phyloP scores from a whole-genome alignment of 2,113 vertebrate genomes.

The Phycodurus eques region DNA sequence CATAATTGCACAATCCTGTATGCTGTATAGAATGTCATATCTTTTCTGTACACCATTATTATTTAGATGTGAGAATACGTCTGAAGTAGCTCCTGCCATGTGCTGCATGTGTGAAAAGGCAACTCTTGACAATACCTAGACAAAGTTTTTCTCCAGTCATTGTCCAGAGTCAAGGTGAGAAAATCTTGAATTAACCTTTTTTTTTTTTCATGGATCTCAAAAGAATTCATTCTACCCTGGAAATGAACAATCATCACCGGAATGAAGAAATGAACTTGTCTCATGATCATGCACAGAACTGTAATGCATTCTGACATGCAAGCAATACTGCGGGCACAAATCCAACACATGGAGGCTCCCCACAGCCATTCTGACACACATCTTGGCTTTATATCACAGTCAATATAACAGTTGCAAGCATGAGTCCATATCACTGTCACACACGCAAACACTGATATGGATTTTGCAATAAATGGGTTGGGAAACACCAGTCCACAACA shows the following conservation, averaged over 20 bases:
- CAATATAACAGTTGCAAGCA: slow-evolving; percentile 39
- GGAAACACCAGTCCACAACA: slow-evolving; percentile 39
- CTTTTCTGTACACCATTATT: neutral
- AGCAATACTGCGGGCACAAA: slow-evolving; percentile 38
- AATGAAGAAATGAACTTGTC: slow-evolving; percentile 30
- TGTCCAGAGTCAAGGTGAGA: neutral
- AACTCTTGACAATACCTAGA: slow-evolving; percentile 13
- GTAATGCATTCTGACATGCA: slow-evolving; percentile 45
- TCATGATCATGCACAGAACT: slow-evolving; percentile 50
- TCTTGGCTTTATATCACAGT: slow-evolving; percentile 16
- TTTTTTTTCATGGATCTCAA: slow-evolving; percentile 20
- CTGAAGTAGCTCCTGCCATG: neutral
- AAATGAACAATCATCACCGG: slow-evolving; percentile 39
- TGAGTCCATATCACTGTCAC: slow-evolving; percentile 32
- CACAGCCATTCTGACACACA: slow-evolving; percentile 27
- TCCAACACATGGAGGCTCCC: slow-evolving; percentile 49
- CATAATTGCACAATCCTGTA: neutral
- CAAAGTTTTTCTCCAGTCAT: neutral
- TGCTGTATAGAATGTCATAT: neutral
- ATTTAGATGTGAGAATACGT: neutral
- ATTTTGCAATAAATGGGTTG: slow-evolving; percentile 43
- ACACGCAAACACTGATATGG: slow-evolving; percentile 44
- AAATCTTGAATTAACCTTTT: neutral
- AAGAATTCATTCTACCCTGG: slow-evolving; percentile 11
- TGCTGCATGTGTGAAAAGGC: neutral